Conservation (phyloP, 1,140 invertebrate genomes). For the Philotrypesis tridentata region DNA sequence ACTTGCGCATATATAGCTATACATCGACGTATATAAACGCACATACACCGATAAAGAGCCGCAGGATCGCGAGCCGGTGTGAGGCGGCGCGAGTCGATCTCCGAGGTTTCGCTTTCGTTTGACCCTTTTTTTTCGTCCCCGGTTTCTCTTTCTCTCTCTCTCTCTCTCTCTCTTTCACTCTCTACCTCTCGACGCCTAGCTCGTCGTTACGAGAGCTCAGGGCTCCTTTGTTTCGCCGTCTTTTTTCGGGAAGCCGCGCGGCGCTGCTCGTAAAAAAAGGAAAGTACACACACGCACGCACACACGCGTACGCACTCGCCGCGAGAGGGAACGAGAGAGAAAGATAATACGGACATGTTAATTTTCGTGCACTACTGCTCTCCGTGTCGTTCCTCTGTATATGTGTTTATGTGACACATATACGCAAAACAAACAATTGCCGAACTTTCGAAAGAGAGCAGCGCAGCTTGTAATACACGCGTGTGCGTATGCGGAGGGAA, state of each 20-base stretch:
- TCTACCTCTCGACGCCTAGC: neutral
- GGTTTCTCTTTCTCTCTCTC: neutral
- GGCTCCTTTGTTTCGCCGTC: slow-evolving; percentile 9
- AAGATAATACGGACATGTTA: neutral
- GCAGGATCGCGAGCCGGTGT: too few relatives aligned
- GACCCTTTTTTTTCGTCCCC: slow-evolving; percentile 51
- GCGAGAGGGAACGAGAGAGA: neutral
- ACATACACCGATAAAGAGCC: neutral
- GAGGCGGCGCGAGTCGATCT: slow-evolving; percentile 27
- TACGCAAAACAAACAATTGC: neutral
- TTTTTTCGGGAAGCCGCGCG: slow-evolving; percentile 4
- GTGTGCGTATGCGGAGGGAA: too few relatives aligned
- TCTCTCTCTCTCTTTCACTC: slow-evolving; percentile 11
- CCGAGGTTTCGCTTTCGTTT: slow-evolving; percentile 56
- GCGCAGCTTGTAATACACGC: too few relatives aligned
- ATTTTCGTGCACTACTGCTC: slow-evolving; percentile 18
- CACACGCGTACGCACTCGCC: too few relatives aligned
- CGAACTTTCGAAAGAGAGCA: neutral
- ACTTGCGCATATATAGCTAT: neutral
- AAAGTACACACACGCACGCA: too few relatives aligned
- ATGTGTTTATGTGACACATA: neutral
- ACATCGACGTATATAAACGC: neutral
- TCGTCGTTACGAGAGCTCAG: neutral
- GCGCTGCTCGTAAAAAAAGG: neutral
- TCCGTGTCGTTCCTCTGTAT: too few relatives aligned